These are phyloP conservation scores for Echinarachnius parma DNA, from an alignment of 53 echinoderm and acorn worm species.

Conservation along the genomic window DNA sequence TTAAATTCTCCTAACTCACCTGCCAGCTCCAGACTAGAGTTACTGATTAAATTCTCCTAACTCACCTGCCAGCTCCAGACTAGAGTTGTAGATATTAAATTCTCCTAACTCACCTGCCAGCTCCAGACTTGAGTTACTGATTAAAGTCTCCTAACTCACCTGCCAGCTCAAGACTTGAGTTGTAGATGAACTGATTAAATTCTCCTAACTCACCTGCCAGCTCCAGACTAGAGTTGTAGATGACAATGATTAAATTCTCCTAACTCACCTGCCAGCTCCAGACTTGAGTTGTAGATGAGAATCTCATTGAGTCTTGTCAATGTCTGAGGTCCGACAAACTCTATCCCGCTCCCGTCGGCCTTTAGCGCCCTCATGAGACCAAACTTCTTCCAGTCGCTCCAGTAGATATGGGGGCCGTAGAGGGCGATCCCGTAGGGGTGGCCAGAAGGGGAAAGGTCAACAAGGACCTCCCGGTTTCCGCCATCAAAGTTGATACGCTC, in stretches of 20 bases:
- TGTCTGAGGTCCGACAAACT: slow-evolving; percentile 16
- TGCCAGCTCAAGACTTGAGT: no score
- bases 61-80: no score
- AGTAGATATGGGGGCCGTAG: slow-evolving; percentile 62
- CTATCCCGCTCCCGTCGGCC: neutral
- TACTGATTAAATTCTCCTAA: no score
- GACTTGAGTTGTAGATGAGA: slow-evolving; percentile 25
- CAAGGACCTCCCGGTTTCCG: slow-evolving; percentile 40
- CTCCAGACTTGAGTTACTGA: no score
- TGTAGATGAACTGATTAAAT: no score
- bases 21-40: no score
- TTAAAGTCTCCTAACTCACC: no score
- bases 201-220: no score
- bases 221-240: no score
- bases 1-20: no score
- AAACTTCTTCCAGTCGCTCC: slow-evolving; percentile 81
- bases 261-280: slow-evolving; percentile 18
- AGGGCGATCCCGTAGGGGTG: slow-evolving; percentile 85
- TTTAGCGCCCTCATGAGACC: slow-evolving; percentile 69
- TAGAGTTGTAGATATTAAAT: no score
- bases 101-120: slow-evolving; percentile 24
- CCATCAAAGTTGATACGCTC: slow-evolving; percentile 59
- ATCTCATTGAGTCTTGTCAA: slow-evolving; percentile 37
- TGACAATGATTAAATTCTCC: no score
- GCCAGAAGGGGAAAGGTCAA: slow-evolving; percentile 22